Evolutionary conservation across 2,797 vertebrate genomes (phyloP), one percentile per base, ranked within the genome.

Genomic region (Sebastes cheni): DNA sequence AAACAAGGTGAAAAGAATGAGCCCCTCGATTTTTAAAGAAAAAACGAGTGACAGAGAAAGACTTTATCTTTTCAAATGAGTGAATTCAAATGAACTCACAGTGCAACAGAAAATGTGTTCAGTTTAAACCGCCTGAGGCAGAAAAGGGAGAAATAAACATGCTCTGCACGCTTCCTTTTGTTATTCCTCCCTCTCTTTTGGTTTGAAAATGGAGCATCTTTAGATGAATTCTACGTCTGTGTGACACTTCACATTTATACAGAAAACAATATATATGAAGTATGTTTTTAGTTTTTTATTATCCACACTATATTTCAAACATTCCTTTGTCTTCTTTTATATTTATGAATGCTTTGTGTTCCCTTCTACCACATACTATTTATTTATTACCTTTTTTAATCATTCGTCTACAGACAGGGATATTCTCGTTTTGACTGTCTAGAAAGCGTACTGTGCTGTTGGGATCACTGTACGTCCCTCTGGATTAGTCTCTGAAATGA

Each of bases 51-150:
- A 78, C 68, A 74, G 77, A 82, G 77, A 85, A 88, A 90, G 87
- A 87, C 86, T 90, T 92, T 93, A 91, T 92, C 90, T 91, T 86
- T 86, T 92, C 86, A 91, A 94, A 91, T 92, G 91, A 89, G 85
- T 89, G 92, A 88, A 92, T 93, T 93, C 87, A 88, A 93, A 93
- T 92, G 91, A 92, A 91, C 81, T 89, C 82, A 1, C 77, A 70
- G 81, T 32, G 87, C 83, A 85, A 84, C 83, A 80, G 81, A 89
- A 90, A 91, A 91, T 84, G 90, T 91, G 90, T 91, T 92, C 72
- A 80, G 90, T 89, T 87, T 82, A 78, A 92, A 89, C 14, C n/a
- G 91, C 91, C 88, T 27, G 79, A 74, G 88, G 92, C 85, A 32
- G 64, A 80, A 3, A 62, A 72, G 54, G 65, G 77, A 86, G 85